Base-by-base conservation (phyloP, 2,888 invertebrate genomes). In the Xanthia togata region DNA sequence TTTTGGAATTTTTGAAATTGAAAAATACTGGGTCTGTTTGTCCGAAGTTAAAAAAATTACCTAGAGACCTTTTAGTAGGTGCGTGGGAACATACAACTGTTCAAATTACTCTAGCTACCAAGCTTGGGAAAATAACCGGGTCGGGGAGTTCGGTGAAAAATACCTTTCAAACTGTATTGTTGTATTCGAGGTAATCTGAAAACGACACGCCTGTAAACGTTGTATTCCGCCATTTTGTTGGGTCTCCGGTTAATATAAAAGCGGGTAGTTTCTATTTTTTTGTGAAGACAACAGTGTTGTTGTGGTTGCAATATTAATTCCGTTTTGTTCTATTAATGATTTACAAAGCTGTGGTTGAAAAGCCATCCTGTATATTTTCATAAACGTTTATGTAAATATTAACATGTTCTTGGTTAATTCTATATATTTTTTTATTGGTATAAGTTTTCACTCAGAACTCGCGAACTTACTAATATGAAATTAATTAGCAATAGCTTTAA, bases 61-160 rank as follows among this genome's bases (percentile, higher is more conserved):
- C 86, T 87, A 85, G 86, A 83, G 79, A 84, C 90, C 91, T 86
- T 83, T 88, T 89, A 85, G 78, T 82, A 2, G 55, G 31, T 75
- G 79, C 93, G 94, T 95, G 96, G 91, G 96, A 95, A 94, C 87
- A 80, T 84, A 90, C 96, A 96, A 90, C 94, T 96, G 96, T 90
- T 92, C 89, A 93, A 94, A 94, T 94, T 94, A 94, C 93, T 91
- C 90, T 87, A 87, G 88, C 90, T 88, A 91, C 84, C 84, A 82
- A 77, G 85, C 85, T 85, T 84, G 87, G 87, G 90, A 90, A 93
- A 94, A 94, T 93, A 93, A 90, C 88, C 88, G 83, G 79, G 86
- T 44, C 73, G 74, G 73, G 71, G 62, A 70, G 73, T 84, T 80
- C 87, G 82, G 78, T 91, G 89, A 92, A 94, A 95, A 95, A 94